Evolutionary conservation across 2,797 vertebrate genomes (phyloP).

Genomic region (Spinibarbus caldwelli): DNA sequence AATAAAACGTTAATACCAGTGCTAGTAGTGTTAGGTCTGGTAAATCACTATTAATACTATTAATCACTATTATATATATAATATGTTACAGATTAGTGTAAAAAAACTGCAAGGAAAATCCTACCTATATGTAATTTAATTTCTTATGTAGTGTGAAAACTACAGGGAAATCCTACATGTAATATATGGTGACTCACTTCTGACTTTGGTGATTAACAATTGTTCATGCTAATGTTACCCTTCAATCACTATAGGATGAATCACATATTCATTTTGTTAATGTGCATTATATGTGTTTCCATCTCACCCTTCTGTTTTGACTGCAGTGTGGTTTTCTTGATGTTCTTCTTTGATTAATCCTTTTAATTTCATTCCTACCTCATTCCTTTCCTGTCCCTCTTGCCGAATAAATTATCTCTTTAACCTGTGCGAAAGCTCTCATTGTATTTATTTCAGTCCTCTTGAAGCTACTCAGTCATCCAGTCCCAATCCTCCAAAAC

Average conservation of each 20-base stretch:
- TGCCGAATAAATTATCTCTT: conserved; percentile 31
- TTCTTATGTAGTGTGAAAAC: neutral
- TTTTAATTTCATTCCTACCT: conserved; percentile 17
- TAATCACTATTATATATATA: no score
- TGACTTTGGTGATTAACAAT: neutral
- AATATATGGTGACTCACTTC: neutral
- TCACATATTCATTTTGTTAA: neutral
- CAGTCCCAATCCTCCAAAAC: conserved; percentile 37
- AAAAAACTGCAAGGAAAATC: no score
- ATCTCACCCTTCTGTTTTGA: neutral
- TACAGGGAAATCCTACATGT: neutral
- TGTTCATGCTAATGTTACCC: neutral
- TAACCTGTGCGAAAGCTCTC: conserved; percentile 2
- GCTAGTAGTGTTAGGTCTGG: no score
- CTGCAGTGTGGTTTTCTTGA: neutral
- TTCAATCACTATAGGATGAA: neutral
- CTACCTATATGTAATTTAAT: no score
- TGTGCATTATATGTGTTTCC: neutral
- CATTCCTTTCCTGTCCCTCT: neutral
- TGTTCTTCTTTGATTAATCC: conserved; percentile 30
- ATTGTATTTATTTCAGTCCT: conserved; percentile 19
- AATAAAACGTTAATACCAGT: no score
- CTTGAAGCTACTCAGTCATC: conserved; percentile 27
- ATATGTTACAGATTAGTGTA: no score
- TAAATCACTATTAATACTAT: no score